Percentiles rank a stretch among this genome's conserved stretches.
Evolutionary conservation across 2,888 invertebrate genomes (phyloP).

Genomic region (Synergus japonicus): DNA sequence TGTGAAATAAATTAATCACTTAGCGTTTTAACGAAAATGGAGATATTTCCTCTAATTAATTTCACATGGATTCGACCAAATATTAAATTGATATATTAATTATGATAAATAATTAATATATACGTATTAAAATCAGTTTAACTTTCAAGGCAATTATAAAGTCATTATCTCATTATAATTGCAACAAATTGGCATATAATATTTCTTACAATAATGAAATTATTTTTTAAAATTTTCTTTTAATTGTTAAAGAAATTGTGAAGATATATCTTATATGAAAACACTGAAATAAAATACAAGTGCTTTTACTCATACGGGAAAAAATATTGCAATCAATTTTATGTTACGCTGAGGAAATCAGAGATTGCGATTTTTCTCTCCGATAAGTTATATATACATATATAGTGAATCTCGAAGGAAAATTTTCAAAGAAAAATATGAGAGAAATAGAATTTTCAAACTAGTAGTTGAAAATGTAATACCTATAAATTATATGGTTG

Average conservation of each 20-base stretch:
- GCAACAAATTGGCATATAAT: too few relatives aligned
- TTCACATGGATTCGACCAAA: too few relatives aligned
- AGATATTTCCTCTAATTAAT: too few relatives aligned
- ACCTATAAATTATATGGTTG: background rate
- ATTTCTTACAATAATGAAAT: too few relatives aligned
- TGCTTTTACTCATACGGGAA: background rate
- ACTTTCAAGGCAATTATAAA: too few relatives aligned
- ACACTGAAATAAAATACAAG: background rate
- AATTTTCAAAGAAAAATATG: background rate
- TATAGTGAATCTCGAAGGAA: background rate
- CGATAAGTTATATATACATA: background rate
- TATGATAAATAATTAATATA: too few relatives aligned
- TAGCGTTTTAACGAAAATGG: background rate
- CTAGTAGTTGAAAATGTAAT: background rate
- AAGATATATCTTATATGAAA: background rate
- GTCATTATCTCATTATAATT: too few relatives aligned
- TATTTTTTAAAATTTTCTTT: too few relatives aligned
- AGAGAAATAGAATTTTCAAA: too few relatives aligned
- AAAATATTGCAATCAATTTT: background rate
- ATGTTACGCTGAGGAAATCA: conserved; percentile 1
- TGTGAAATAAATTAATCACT: background rate
- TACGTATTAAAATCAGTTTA: too few relatives aligned
- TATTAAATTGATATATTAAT: too few relatives aligned
- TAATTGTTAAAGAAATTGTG: too few relatives aligned
- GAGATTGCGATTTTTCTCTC: background rate